Evolutionary conservation across 2,113 vertebrate genomes (phyloP), one percentile per base, ranked within the genome.

Genomic region (Oreotrochilus melanogaster): DNA sequence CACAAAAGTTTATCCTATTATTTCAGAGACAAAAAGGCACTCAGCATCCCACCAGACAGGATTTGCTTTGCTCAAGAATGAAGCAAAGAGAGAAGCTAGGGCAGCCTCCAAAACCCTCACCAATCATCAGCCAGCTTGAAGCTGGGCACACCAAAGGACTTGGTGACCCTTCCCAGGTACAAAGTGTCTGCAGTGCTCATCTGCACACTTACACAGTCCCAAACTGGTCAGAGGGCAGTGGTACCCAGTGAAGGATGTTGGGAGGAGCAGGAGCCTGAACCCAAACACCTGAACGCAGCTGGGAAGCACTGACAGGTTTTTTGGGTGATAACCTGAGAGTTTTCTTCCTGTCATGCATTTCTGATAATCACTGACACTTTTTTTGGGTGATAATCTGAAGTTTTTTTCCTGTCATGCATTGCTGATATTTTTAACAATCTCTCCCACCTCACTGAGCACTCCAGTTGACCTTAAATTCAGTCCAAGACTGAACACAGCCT

Each of bases 121-220:
- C 0, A 0, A 7, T 39, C 64, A 62, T 25, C 2, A 0, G 14
- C 27, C 3, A 0, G 14, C 28, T 79, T 3, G 0, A 58, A 58
- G 8, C 23, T 45, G 53, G 31, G 22, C 45, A 66, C n/a, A 21
- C 8, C 0, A 0, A 56, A 76, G 57, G 14, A 65, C 10, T 3
- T 3, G 0, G 11, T 28, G 79, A 50, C 57, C 57, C 25, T 61
- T 75, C 28, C 47, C 22, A 25, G 42, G 37, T 81, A 57, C 22
- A 18, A 39, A 22, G 21, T 24, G 4, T 39, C 47, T 66, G 27
- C 48, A 60, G 12, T 43, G 31, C 31, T 71, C 4, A 2, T 42
- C 58, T 73, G 22, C 37, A 37, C 4, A 10, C 47, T 50, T 31
- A 4, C n/a, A 8, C 3, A 42, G 33, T 37, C 27, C 50, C 2